Percentiles rank a stretch among this genome's conserved stretches.
phyloP scores from a whole-genome alignment of 2,113 vertebrate genomes.

The Ranitomeya variabilis region DNA sequence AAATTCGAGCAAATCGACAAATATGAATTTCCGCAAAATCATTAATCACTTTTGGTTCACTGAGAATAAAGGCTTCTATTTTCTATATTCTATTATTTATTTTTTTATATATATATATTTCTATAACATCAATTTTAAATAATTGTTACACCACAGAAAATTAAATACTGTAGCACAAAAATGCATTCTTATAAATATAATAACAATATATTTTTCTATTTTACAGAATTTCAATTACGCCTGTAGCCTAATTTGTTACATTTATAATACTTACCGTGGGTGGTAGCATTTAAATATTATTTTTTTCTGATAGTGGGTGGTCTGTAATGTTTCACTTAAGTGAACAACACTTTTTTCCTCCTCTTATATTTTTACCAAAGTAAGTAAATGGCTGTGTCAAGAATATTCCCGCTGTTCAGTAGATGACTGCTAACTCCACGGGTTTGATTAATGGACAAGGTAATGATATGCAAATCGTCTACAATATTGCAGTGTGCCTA shows the following conservation, averaged over 20 bases:
- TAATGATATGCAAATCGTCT: constrained; percentile 53
- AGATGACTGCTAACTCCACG: constrained; percentile 53
- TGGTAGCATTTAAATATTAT: constrained; percentile 35
- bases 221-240: not conserved
- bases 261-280: constrained; percentile 29
- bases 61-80: no score
- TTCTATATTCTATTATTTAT: no score
- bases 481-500: constrained; percentile 42
- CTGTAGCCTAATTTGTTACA: not conserved
- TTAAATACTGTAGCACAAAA: not conserved
- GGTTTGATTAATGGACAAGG: constrained; percentile 53
- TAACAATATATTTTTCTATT: not conserved
- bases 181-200: not conserved
- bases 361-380: constrained; percentile 30
- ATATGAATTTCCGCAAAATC: no score
- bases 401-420: constrained; percentile 48
- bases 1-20: no score
- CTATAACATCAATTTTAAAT: not conserved
- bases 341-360: constrained; percentile 47
- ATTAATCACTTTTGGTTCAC: no score
- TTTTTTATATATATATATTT: not conserved
- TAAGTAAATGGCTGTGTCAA: constrained; percentile 53
- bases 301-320: constrained; percentile 44
- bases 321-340: constrained; percentile 45
- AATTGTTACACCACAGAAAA: not conserved